Base-by-base conservation (phyloP, 2,113 vertebrate species). In the Isichthys henryi region DNA sequence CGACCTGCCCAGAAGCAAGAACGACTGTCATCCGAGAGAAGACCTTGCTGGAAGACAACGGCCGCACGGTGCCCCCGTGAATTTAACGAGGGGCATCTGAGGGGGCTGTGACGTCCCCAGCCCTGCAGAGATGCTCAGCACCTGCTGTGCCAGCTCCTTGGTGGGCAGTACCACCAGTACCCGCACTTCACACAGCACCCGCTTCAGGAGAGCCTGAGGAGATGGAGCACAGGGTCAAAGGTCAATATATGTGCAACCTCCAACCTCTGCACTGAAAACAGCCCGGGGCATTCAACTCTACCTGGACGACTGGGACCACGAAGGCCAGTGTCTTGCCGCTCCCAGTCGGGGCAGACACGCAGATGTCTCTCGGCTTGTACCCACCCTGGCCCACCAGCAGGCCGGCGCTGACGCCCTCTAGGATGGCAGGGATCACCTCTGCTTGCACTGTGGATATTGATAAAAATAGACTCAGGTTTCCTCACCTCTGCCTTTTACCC, bases 141-240 rank as follows among this genome's bases (percentile, higher is more conserved):
- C 98, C 98, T 99, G 98, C 87, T 98, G 98, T 52, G 97, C 97
- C 19, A 99, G 95, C 91, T 99, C 98, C 94, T 99, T 99, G 52
- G 98, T 99, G 31, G 98, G 98, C 89, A 99, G 89, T 89, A 99
- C 95, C 0, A 93, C 97, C 94, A 99, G 91, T 66, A 97, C 98
- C 3, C 98, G 96, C 3, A 99, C 94, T 4, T 96, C 95, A 93
- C 98, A 97, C 88, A 98, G 96, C 0, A 96, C 96, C 8, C 98
- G 95, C 35, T 93, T 89, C 62, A 96, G 92, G 90, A 99, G 94
- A 3, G 96, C 96, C 98, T 99, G 92, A 39, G 84, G 80, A 66
- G 35, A n/a, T 15, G 5, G 5, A 84, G 89, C 15, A 8, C 11
- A 88, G 23, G 49, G 7, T 19, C 11, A 86, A 3, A 45, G 21